These are phyloP conservation scores for Pavo muticus DNA, from an alignment of 2,113 vertebrate species.

Conservation along the genomic window DNA sequence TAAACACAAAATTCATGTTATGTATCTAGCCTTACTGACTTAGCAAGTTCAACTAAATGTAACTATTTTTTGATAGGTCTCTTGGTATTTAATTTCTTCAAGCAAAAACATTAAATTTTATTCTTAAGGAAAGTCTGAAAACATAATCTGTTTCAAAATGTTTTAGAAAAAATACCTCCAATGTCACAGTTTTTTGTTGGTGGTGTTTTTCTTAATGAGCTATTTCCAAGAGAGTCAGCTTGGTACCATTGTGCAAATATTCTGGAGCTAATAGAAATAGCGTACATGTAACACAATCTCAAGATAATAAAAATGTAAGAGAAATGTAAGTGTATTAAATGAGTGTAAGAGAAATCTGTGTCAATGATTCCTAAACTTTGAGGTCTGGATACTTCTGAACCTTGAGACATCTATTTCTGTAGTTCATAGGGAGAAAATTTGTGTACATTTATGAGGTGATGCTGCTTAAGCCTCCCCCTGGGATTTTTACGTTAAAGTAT, in stretches of 20 bases:
- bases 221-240: not conserved
- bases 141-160: not conserved
- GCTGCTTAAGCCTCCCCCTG: not conserved
- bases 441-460: not conserved
- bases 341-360: not conserved
- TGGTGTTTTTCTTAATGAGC: not conserved
- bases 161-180: not conserved
- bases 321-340: not conserved
- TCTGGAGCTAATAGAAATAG: not conserved
- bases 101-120: not conserved
- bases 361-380: not conserved
- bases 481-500: not conserved
- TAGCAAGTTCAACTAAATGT: not conserved
- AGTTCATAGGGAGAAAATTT: not conserved
- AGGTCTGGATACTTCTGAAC: not conserved
- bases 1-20: not conserved
- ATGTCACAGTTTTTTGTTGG: not conserved
- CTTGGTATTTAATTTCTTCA: not conserved
- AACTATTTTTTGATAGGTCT: not conserved
- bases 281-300: not conserved
- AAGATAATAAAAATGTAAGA: not conserved
- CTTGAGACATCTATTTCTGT: not conserved
- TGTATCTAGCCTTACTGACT: not conserved
- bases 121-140: not conserved
- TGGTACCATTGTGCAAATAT: not conserved